These are phyloP conservation scores for Drosophila obscura DNA, from an alignment of 1,140 invertebrate genomes.

Conservation along the genomic window DNA sequence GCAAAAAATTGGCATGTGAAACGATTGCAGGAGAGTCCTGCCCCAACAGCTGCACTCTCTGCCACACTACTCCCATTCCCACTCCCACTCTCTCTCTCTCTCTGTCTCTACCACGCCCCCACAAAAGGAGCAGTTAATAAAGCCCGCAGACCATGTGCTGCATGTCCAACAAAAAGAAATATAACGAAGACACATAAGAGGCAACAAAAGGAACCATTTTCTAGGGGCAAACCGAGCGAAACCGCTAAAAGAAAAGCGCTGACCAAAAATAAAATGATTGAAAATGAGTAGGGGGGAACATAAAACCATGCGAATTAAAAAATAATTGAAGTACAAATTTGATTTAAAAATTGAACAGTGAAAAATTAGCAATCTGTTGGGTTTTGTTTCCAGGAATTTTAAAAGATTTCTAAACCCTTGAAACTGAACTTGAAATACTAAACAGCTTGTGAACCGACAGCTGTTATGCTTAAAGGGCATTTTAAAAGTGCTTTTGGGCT, in stretches of 20 bases:
- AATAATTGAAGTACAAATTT: too few relatives aligned
- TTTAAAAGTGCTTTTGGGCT: too few relatives aligned
- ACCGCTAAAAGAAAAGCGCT: background rate
- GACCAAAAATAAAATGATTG: background rate
- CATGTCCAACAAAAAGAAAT: constrained; percentile 35
- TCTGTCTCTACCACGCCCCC: constrained; percentile 6
- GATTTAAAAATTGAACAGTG: too few relatives aligned
- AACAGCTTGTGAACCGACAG: too few relatives aligned
- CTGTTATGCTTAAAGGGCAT: background rate
- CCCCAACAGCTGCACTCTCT: constrained; percentile 1
- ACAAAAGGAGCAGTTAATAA: constrained; percentile 71
- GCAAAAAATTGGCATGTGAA: constrained; percentile 43
- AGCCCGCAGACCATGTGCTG: constrained; percentile 62
- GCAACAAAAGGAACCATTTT: constrained; percentile 2
- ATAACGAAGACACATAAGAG: background rate
- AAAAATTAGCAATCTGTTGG: too few relatives aligned
- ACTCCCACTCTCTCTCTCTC: too few relatives aligned
- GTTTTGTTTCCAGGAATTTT: too few relatives aligned
- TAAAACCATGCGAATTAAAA: too few relatives aligned
- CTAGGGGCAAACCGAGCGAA: background rate
- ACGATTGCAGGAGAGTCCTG: constrained; percentile 19
- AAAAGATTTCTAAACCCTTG: too few relatives aligned
- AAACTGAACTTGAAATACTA: too few relatives aligned
- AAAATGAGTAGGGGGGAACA: background rate
- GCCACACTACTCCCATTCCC: background rate